phyloP scores from a whole-genome alignment of 2,888 invertebrate genomes.

The Dromius quadrimaculatus region DNA sequence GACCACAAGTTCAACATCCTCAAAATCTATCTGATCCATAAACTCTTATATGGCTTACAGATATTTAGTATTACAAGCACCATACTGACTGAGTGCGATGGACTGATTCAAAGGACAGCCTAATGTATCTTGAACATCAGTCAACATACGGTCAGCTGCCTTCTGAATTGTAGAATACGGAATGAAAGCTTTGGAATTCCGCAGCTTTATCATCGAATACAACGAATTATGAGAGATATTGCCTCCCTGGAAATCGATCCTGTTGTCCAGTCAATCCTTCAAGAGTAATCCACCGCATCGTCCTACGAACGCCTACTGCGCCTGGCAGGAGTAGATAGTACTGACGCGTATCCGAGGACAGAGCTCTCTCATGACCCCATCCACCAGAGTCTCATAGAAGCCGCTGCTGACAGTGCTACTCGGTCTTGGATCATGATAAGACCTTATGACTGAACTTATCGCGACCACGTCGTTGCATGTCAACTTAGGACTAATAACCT shows the following conservation, averaged over 20 bases:
- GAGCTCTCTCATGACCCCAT: too few relatives aligned
- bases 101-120: constrained; percentile 59
- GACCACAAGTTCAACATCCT: constrained; percentile 62
- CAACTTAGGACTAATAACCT: not conserved
- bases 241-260: not conserved
- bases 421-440: not conserved
- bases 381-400: too few relatives aligned
- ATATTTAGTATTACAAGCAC: constrained; percentile 55
- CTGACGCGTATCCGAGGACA: not conserved
- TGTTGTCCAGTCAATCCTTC: not conserved
- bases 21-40: constrained; percentile 59
- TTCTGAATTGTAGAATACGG: not conserved
- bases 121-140: constrained; percentile 58
- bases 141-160: constrained; percentile 9
- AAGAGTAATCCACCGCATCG: not conserved
- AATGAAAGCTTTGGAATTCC: not conserved
- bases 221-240: not conserved
- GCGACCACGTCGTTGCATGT: not conserved
- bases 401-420: not conserved
- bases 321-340: not conserved
- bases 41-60: constrained; percentile 61
- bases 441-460: constrained; percentile 5
- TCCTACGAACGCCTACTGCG: not conserved
- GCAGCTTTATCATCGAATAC: not conserved
- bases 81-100: constrained; percentile 59